phyloP scores from a whole-genome alignment of 2,113 vertebrate species.

The Empidonax traillii region DNA sequence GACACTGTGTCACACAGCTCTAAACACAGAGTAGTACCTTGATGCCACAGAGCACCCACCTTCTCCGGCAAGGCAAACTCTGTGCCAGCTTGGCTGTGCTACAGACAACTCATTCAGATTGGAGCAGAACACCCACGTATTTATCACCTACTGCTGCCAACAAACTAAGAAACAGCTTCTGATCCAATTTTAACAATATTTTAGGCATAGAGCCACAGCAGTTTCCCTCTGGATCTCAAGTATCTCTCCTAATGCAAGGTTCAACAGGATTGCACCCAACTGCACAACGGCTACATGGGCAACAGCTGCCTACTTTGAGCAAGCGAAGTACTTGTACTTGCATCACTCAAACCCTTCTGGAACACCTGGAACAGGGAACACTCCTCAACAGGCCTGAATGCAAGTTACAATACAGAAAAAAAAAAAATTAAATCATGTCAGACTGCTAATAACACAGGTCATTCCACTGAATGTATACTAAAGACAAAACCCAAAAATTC shows the following conservation, averaged over 20 bases:
- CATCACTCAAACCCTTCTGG: not conserved
- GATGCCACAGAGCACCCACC: not conserved
- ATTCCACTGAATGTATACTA: not conserved
- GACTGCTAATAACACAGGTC: not conserved
- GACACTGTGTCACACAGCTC: not conserved
- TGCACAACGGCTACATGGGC: fast-evolving
- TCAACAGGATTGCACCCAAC: not conserved
- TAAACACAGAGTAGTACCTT: not conserved
- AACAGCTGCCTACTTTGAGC: not conserved
- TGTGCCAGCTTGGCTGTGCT: not conserved
- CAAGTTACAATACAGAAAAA: not conserved
- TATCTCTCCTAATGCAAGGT: not conserved
- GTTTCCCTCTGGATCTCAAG: too few relatives aligned
- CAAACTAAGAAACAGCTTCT: not conserved
- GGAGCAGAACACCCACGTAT: not conserved
- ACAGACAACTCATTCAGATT: not conserved
- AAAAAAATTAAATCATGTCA: not conserved
- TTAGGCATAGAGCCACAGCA: not conserved
- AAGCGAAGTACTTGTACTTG: not conserved
- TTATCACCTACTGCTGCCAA: not conserved
- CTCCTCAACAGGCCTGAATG: not conserved
- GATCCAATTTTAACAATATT: not conserved
- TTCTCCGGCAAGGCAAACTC: not conserved
- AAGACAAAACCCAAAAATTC: not conserved
- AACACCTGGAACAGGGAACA: not conserved